Conservation (phyloP, 1,140 invertebrate species). For the Eumaeus atala region DNA sequence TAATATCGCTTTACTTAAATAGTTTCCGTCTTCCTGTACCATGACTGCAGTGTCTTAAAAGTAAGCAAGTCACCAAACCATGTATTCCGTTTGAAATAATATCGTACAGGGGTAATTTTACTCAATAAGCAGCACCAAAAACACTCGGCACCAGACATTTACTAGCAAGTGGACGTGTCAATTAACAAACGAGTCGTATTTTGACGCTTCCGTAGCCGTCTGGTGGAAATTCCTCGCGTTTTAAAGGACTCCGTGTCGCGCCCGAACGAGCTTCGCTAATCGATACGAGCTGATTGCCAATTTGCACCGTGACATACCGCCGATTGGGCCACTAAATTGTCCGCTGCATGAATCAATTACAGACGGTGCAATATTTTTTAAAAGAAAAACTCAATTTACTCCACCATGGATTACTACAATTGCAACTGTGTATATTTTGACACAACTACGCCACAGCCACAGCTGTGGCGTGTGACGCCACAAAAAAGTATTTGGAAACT, state of each 20-base stretch:
- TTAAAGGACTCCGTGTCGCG: slow-evolving; percentile 28
- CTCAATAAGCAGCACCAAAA: too few species aligned
- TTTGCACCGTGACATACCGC: slow-evolving; percentile 51
- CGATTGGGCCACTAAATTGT: slow-evolving; percentile 43
- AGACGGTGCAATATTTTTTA: not conserved
- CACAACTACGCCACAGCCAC: too few species aligned
- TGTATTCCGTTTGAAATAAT: too few species aligned
- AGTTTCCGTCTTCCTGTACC: too few species aligned
- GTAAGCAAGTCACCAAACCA: too few species aligned
- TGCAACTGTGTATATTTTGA: too few species aligned
- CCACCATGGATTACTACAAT: slow-evolving; percentile 37
- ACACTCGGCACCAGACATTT: not conserved
- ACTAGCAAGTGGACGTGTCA: slow-evolving; percentile 23
- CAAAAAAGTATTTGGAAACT: too few species aligned
- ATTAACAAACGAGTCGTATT: slow-evolving; percentile 29
- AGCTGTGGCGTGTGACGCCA: too few species aligned
- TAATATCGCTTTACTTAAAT: too few species aligned
- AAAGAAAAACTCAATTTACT: slow-evolving; percentile 24
- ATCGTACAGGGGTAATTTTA: too few species aligned
- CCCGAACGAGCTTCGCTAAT: slow-evolving; percentile 35
- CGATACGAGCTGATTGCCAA: slow-evolving; percentile 54
- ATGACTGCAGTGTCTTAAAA: too few species aligned
- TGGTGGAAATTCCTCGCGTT: slow-evolving; percentile 24
- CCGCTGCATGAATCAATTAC: slow-evolving; percentile 19
- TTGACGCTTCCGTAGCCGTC: slow-evolving; percentile 7